Percentiles rank a stretch among this genome's conserved stretches.
These are phyloP conservation scores for Danaus plexippus DNA, from an alignment of 1,140 invertebrate genomes.

Conservation along the genomic window DNA sequence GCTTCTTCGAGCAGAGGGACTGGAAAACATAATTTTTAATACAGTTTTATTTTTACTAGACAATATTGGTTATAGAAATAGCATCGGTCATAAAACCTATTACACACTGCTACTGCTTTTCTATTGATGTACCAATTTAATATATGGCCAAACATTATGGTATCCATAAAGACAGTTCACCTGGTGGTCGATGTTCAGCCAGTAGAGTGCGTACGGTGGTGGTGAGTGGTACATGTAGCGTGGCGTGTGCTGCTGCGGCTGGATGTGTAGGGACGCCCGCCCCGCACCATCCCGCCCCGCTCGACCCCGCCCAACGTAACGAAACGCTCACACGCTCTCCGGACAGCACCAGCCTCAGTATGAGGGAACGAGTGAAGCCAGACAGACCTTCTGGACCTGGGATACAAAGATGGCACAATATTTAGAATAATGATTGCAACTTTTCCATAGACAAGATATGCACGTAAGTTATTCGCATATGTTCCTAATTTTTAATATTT, in stretches of 20 bases:
- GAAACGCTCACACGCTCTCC: constrained; percentile 86
- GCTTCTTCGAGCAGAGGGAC: constrained; percentile 45
- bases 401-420: too few species aligned
- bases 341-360: constrained; percentile 88
- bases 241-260: constrained; percentile 67
- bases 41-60: too few species aligned
- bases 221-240: constrained; percentile 81
- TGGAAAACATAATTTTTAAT: constrained; percentile 10
- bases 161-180: constrained; percentile 25
- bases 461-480: too few species aligned
- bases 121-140: background rate
- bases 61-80: too few species aligned
- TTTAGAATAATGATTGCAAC: too few species aligned
- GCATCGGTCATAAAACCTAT: too few species aligned
- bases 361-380: constrained; percentile 88
- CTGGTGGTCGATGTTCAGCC: constrained; percentile 64
- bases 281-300: constrained; percentile 41
- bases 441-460: too few species aligned
- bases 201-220: constrained; percentile 75
- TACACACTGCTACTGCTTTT: too few species aligned
- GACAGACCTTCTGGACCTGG: constrained; percentile 74
- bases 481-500: too few species aligned
- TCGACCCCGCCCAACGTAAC: constrained; percentile 72
- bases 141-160: too few species aligned
- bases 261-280: constrained; percentile 14